Evolutionary conservation across 37 sponge, comb jelly and placozoan genomes (phyloP).

Genomic region (Spongia lamella): DNA sequence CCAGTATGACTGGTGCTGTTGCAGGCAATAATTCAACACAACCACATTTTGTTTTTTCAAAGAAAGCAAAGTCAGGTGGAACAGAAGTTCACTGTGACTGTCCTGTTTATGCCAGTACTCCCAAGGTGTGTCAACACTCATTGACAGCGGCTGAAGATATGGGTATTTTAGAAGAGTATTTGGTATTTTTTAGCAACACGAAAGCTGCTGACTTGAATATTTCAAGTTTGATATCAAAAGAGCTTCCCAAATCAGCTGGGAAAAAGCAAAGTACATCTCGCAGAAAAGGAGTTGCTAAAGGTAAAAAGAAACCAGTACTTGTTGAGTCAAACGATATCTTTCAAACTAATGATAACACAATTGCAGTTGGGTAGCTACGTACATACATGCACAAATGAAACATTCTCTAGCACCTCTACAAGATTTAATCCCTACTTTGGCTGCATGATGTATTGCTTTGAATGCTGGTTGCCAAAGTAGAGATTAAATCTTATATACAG

Average conservation of each 20-base stretch:
- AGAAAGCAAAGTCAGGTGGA: neutral
- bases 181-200: neutral
- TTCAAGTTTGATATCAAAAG: neutral
- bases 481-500: too few species aligned
- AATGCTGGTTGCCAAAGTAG: too few species aligned
- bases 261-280: neutral
- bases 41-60: neutral
- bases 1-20: too few species aligned
- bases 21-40: neutral
- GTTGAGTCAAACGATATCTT: too few species aligned
- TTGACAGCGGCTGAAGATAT: slow-evolving; percentile 10
- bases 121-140: slow-evolving; percentile 5
- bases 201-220: neutral
- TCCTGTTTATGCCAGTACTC: slow-evolving; percentile 3
- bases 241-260: slow-evolving; percentile 1
- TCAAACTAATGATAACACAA: too few species aligned
- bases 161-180: slow-evolving; percentile 1
- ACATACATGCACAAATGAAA: too few species aligned
- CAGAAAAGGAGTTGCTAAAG: neutral
- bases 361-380: too few species aligned
- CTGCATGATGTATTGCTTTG: too few species aligned
- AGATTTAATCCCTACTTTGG: too few species aligned
- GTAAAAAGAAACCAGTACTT: neutral
- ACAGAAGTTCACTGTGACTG: neutral
- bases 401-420: too few species aligned